Percentiles rank a stretch among this genome's conserved stretches.
Conservation (phyloP, 2,113 vertebrate genomes). For the Clarias macrocephalus region DNA sequence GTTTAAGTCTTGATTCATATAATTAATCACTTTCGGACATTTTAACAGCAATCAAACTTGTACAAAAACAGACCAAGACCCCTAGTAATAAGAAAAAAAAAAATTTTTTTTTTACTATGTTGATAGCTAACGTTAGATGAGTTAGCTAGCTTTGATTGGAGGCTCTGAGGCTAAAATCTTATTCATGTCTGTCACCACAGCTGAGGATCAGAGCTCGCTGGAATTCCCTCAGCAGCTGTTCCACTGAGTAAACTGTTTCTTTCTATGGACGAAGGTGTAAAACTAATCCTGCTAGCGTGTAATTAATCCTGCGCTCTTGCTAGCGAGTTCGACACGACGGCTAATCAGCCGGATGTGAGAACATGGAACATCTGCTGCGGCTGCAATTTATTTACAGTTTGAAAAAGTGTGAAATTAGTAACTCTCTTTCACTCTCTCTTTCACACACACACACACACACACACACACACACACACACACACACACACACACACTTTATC, state of each 20-base stretch:
- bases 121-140: not conserved
- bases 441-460: conserved; percentile 16
- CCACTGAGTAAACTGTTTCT: not conserved
- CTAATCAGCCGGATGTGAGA: conserved; percentile 31
- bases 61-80: not conserved
- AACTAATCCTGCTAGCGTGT: not conserved
- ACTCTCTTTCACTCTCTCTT: no score
- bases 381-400: not conserved
- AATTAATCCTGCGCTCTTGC: conserved; percentile 14
- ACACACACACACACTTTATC: not conserved
- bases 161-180: not conserved
- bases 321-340: conserved; percentile 27
- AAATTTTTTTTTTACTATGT: not conserved
- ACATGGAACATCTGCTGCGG: conserved; percentile 44
- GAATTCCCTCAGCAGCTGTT: conserved; percentile 18
- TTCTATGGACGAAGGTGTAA: not conserved
- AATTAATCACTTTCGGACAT: not conserved
- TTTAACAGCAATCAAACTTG: not conserved
- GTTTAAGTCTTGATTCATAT: not conserved
- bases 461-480: conserved; percentile 1
- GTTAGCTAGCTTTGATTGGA: not conserved
- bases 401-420: not conserved
- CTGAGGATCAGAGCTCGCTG: conserved; percentile 29
- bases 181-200: conserved; percentile 12
- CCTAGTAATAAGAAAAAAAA: not conserved